phyloP scores from a whole-genome alignment of 2,888 invertebrate genomes.

The Pseudeuparius sepicola region DNA sequence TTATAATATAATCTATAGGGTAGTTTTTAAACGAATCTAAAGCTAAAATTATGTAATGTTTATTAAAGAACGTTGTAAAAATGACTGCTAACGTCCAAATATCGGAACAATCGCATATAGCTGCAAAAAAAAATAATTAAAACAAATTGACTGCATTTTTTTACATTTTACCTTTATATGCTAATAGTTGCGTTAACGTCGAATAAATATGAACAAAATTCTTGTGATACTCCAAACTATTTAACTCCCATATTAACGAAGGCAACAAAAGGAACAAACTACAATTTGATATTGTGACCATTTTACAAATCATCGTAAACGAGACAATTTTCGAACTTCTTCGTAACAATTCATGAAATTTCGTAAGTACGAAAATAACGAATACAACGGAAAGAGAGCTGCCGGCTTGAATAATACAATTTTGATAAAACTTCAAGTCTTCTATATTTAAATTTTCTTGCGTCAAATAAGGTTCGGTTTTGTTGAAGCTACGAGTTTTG shows the following conservation, averaged over 20 bases:
- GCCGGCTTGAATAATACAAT: slow-evolving; percentile 27
- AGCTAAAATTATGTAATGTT: no score
- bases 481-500: slow-evolving; percentile 17
- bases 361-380: slow-evolving; percentile 4
- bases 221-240: slow-evolving; percentile 41
- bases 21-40: no score
- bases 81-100: slow-evolving; percentile 29
- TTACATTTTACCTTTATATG: slow-evolving; percentile 48
- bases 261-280: slow-evolving; percentile 52
- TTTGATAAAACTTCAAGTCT: slow-evolving; percentile 33
- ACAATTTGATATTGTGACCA: slow-evolving; percentile 50
- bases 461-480: slow-evolving; percentile 24
- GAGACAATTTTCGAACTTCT: not conserved
- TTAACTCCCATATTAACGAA: slow-evolving; percentile 51
- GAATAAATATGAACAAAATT: slow-evolving; percentile 54
- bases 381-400: slow-evolving; percentile 17
- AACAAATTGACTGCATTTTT: not conserved
- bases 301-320: slow-evolving; percentile 36
- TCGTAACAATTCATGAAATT: slow-evolving; percentile 2
- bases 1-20: no score
- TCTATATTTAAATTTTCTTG: slow-evolving; percentile 28
- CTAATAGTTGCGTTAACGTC: slow-evolving; percentile 50
- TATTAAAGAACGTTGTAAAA: slow-evolving; percentile 26
- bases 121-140: slow-evolving; percentile 21
- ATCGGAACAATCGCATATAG: slow-evolving; percentile 27